These are phyloP conservation scores for Phenganax subtilis DNA, from an alignment of 92 coral and sea anemone genomes.

Conservation along the genomic window DNA sequence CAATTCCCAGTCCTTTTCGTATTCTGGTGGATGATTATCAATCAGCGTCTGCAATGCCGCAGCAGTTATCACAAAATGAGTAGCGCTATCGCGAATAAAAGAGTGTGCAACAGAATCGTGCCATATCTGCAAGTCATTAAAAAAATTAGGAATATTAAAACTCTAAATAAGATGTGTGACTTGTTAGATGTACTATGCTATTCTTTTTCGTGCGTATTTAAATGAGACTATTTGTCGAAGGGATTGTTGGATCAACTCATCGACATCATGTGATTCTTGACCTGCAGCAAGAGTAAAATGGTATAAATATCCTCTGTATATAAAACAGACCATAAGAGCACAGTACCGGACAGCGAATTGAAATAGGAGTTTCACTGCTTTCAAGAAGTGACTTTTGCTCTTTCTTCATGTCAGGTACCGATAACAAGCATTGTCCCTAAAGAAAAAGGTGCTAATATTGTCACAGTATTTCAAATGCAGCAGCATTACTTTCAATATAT, in stretches of 20 bases:
- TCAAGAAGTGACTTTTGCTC: not conserved
- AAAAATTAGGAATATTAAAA: too few relatives aligned
- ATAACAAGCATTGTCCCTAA: conserved; percentile 30
- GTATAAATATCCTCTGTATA: too few relatives aligned
- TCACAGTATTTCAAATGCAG: not conserved
- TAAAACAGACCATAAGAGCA: not conserved
- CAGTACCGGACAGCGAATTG: not conserved
- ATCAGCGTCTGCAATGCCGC: conserved; percentile 63
- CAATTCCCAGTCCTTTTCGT: conserved; percentile 63
- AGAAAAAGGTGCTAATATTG: not conserved
- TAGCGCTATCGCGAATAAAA: conserved; percentile 55
- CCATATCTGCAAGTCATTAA: conserved; percentile 14
- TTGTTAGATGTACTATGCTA: too few relatives aligned
- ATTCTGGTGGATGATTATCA: conserved; percentile 69
- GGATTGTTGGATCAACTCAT: too few relatives aligned
- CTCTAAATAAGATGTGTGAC: too few relatives aligned
- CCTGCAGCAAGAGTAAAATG: too few relatives aligned
- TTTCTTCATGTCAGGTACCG: conserved; percentile 3
- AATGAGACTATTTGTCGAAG: too few relatives aligned
- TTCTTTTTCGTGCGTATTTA: too few relatives aligned
- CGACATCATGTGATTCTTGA: too few relatives aligned
- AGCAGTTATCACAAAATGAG: conserved; percentile 62
- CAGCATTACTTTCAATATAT: not conserved
- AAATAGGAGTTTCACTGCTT: not conserved
- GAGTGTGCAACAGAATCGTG: conserved; percentile 58